These are phyloP conservation scores for Myathropa florea DNA, from an alignment of 2,888 invertebrate genomes.

Conservation along the genomic window DNA sequence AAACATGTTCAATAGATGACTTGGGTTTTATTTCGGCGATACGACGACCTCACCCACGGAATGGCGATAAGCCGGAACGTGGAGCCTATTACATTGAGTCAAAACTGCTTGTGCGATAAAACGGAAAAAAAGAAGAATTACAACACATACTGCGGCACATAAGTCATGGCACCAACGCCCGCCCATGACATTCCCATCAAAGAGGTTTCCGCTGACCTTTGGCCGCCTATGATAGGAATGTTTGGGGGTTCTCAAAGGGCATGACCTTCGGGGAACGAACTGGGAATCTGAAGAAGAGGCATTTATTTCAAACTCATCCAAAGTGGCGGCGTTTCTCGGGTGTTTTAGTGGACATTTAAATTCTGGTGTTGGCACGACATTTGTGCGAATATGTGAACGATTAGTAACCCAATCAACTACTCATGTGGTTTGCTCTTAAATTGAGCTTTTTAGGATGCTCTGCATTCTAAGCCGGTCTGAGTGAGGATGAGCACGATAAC, in stretches of 20 bases:
- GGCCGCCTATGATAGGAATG: background rate
- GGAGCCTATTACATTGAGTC: background rate
- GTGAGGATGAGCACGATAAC: too few relatives aligned
- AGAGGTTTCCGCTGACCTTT: background rate
- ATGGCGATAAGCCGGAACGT: constrained; percentile 12
- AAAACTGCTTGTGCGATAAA: background rate
- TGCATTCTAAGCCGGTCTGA: background rate
- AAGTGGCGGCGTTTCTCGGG: background rate
- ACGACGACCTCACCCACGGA: constrained; percentile 13
- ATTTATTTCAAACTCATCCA: background rate
- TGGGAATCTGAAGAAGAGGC: background rate
- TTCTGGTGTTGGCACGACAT: background rate
- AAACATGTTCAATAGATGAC: background rate
- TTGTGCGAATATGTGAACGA: background rate
- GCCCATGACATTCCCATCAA: background rate
- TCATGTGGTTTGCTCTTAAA: background rate
- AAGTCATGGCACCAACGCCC: background rate
- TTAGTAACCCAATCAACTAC: background rate
- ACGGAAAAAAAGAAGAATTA: background rate
- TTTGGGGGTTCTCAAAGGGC: background rate
- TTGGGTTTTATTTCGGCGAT: constrained; percentile 12
- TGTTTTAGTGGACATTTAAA: background rate
- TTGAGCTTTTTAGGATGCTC: background rate
- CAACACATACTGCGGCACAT: background rate
- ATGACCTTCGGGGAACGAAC: background rate